Conservation (phyloP, 2,888 invertebrate species). For the Mesorhabditis spiculigera region DNA sequence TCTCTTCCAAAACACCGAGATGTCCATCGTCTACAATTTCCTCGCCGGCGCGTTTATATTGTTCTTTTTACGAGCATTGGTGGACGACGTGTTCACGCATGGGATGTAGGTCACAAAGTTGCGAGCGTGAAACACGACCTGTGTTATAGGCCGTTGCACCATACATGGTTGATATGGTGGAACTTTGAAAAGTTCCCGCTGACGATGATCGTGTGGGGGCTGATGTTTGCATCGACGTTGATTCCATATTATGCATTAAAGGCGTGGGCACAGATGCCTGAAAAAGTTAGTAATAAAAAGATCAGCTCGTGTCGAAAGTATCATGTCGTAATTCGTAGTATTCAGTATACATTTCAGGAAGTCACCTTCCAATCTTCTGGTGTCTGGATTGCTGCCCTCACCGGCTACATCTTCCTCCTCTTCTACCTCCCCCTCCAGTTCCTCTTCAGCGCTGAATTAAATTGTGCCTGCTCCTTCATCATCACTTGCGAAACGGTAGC, state of each 20-base stretch:
- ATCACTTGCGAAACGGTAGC: slow-evolving; percentile 57
- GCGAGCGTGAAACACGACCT: neutral
- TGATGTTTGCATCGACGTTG: slow-evolving; percentile 48
- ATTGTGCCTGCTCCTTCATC: slow-evolving; percentile 55
- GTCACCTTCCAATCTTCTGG: slow-evolving; percentile 18
- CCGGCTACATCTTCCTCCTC: slow-evolving; percentile 39
- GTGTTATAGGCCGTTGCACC: slow-evolving; percentile 46
- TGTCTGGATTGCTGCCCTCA: slow-evolving; percentile 32
- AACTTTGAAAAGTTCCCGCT: slow-evolving; percentile 49
- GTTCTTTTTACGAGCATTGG: slow-evolving; percentile 39
- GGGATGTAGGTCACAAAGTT: slow-evolving; percentile 35
- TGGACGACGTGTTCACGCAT: slow-evolving; percentile 44
- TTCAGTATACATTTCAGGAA: slow-evolving; percentile 8
- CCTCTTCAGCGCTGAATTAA: slow-evolving; percentile 43
- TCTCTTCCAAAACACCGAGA: slow-evolving; percentile 29
- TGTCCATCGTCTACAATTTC: slow-evolving; percentile 50
- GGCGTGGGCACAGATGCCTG: slow-evolving; percentile 42
- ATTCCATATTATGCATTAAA: slow-evolving; percentile 35
- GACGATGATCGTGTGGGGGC: slow-evolving; percentile 48
- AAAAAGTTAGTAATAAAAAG: slow-evolving; percentile 20
- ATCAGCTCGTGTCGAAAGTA: neutral
- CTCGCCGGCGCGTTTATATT: slow-evolving; percentile 47
- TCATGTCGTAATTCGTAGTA: neutral
- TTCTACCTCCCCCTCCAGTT: slow-evolving; percentile 52
- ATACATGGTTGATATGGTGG: slow-evolving; percentile 56